Percentiles rank a stretch among this genome's conserved stretches.
Conservation (phyloP, 2,797 vertebrate genomes). For the Characodon lateralis region DNA sequence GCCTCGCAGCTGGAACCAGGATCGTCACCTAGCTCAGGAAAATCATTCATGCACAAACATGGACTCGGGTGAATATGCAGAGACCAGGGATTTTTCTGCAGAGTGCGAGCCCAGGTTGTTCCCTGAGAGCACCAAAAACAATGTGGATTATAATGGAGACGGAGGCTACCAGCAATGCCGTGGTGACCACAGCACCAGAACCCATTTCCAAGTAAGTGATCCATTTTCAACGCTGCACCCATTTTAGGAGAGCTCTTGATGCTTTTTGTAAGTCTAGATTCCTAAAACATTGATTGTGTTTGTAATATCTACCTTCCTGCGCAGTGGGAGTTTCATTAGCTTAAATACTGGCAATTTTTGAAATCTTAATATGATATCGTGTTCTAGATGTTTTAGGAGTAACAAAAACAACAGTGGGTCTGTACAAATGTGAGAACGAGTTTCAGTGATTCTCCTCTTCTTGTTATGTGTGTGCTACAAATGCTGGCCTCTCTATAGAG, state of each 20-base stretch:
- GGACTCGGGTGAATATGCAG: slow-evolving; percentile 70
- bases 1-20: slow-evolving; percentile 79
- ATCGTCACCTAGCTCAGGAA: slow-evolving; percentile 70
- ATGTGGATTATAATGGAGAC: slow-evolving; percentile 78
- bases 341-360: too few species aligned
- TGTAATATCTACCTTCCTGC: too few species aligned
- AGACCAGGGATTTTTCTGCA: slow-evolving; percentile 68
- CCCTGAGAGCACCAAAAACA: slow-evolving; percentile 70
- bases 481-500: too few species aligned
- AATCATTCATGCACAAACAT: slow-evolving; percentile 70
- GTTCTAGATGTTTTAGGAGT: too few species aligned
- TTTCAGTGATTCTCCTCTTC: too few species aligned
- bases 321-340: too few species aligned
- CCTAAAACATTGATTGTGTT: too few species aligned
- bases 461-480: too few species aligned
- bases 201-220: slow-evolving; percentile 83
- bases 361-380: too few species aligned
- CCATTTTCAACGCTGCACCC: not conserved
- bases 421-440: too few species aligned
- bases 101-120: slow-evolving; percentile 75
- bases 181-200: slow-evolving; percentile 72
- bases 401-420: too few species aligned
- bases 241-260: not conserved
- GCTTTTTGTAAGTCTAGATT: too few species aligned
- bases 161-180: slow-evolving; percentile 67